Percentiles rank a stretch among this genome's conserved stretches.
These are phyloP conservation scores for Megalops atlanticus DNA, from an alignment of 2,113 vertebrate species.

Conservation along the genomic window DNA sequence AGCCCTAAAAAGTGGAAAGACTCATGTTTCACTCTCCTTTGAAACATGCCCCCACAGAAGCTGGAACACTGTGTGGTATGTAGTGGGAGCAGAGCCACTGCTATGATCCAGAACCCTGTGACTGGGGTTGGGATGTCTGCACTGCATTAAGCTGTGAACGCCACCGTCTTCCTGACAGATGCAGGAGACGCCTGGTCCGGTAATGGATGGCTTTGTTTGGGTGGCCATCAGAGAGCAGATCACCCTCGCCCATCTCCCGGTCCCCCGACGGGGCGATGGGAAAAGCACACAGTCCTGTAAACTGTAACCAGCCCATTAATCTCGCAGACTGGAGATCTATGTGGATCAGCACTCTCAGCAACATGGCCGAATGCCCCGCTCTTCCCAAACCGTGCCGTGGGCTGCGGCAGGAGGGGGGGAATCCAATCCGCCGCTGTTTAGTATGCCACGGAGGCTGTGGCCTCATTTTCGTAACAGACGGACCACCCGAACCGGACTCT, in stretches of 20 bases:
- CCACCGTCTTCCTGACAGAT: not conserved
- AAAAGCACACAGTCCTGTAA: not conserved
- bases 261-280: not conserved
- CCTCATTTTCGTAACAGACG: slow-evolving; percentile 58
- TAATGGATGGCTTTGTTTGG: slow-evolving; percentile 12
- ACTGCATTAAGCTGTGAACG: not conserved
- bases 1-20: too few species aligned
- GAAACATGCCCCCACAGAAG: not conserved
- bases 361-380: not conserved
- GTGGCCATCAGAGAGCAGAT: not conserved
- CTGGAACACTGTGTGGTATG: not conserved
- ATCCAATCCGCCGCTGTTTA: slow-evolving; percentile 49
- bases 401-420: slow-evolving; percentile 53
- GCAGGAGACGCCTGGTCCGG: not conserved
- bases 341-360: slow-evolving; percentile 8
- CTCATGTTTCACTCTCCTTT: not conserved
- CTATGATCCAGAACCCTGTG: not conserved
- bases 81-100: not conserved
- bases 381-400: not conserved
- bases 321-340: not conserved
- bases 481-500: slow-evolving; percentile 39
- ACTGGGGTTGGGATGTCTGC: not conserved
- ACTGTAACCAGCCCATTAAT: slow-evolving; percentile 12
- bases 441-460: slow-evolving; percentile 52
- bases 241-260: not conserved